phyloP scores from a whole-genome alignment of 2,888 invertebrate genomes.

The Amblyjoppa proteus region DNA sequence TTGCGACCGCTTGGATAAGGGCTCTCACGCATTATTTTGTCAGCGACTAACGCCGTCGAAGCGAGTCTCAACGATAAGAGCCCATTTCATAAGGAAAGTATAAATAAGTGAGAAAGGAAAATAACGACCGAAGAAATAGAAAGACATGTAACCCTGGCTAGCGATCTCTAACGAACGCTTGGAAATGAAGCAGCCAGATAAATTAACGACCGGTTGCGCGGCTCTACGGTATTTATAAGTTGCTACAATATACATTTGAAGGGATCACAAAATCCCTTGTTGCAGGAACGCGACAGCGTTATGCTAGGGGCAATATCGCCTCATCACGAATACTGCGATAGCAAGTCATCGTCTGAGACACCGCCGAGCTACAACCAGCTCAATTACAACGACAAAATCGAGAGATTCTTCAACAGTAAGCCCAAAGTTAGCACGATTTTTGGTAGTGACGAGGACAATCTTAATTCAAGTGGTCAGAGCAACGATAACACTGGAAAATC shows the following conservation, averaged over 20 bases:
- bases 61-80: not conserved
- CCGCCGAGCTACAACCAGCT: slow-evolving; percentile 94
- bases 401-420: slow-evolving; percentile 86
- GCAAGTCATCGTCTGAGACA: slow-evolving; percentile 92
- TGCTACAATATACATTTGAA: slow-evolving; percentile 81
- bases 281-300: slow-evolving; percentile 91
- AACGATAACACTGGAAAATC: slow-evolving; percentile 77
- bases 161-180: not conserved
- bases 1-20: slow-evolving; percentile 20
- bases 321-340: slow-evolving; percentile 92
- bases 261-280: slow-evolving; percentile 84
- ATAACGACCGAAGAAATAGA: slow-evolving; percentile 3
- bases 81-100: not conserved
- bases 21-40: slow-evolving; percentile 18
- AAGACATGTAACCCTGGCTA: not conserved
- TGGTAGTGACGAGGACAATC: slow-evolving; percentile 79
- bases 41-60: slow-evolving; percentile 29
- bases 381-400: slow-evolving; percentile 93
- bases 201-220: slow-evolving; percentile 26
- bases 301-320: slow-evolving; percentile 95
- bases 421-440: slow-evolving; percentile 72
- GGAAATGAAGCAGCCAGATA: not conserved
- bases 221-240: slow-evolving; percentile 65
- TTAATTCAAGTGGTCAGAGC: slow-evolving; percentile 71
- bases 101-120: slow-evolving; percentile 8